Evolutionary conservation across 2,113 vertebrate species (phyloP).

Genomic region (Xiphorhynchus elegans): DNA sequence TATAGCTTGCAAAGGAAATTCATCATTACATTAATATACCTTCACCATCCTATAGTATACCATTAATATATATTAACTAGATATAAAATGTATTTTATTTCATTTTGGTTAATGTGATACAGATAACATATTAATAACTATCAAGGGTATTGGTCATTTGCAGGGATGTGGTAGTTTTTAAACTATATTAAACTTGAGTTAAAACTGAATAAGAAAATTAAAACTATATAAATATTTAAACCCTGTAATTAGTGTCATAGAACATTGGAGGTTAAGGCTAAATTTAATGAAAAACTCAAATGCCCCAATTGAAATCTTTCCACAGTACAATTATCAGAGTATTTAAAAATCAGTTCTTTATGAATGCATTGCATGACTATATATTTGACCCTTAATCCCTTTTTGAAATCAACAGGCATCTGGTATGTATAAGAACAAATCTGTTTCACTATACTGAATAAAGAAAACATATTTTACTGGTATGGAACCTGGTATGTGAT

Average conservation of each 20-base stretch:
- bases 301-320: not conserved
- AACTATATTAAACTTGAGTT: not conserved
- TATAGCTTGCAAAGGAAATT: not conserved
- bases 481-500: not conserved
- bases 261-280: not conserved
- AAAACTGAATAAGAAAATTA: not conserved
- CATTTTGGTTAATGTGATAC: not conserved
- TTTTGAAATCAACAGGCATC: not conserved
- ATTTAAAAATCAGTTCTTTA: not conserved
- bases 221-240: not conserved
- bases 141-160: not conserved
- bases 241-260: not conserved
- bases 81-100: not conserved
- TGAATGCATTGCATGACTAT: not conserved
- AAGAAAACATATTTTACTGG: not conserved
- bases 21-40: not conserved
- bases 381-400: not conserved
- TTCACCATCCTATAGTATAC: not conserved
- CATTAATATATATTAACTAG: not conserved
- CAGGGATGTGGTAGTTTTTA: not conserved
- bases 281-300: not conserved
- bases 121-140: not conserved
- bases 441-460: not conserved
- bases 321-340: not conserved
- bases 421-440: not conserved